These are phyloP conservation scores for Lordiphosa stackelbergi DNA, from an alignment of 1,140 invertebrate genomes.

Conservation along the genomic window DNA sequence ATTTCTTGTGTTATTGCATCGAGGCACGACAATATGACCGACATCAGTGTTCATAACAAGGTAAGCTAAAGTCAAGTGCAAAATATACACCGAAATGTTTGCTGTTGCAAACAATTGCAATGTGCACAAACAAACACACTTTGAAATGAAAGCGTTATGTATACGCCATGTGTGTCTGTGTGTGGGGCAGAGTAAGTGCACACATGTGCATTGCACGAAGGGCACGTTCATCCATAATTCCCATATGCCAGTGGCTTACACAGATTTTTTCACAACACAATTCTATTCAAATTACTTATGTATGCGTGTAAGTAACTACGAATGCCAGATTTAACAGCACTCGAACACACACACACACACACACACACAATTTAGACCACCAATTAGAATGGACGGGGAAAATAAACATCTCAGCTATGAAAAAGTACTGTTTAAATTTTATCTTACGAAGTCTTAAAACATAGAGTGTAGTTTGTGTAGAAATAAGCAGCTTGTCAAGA, in stretches of 20 bases:
- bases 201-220: slow-evolving; percentile 17
- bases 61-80: slow-evolving; percentile 41
- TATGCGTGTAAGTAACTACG: slow-evolving; percentile 5
- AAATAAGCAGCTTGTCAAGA: too few relatives aligned
- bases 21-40: slow-evolving; percentile 79
- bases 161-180: slow-evolving; percentile 12
- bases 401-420: too few relatives aligned
- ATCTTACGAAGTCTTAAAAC: too few relatives aligned
- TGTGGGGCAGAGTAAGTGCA: too few relatives aligned
- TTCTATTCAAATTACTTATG: slow-evolving; percentile 2
- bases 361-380: too few relatives aligned
- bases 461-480: too few relatives aligned
- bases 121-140: slow-evolving; percentile 8
- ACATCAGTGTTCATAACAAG: slow-evolving; percentile 76
- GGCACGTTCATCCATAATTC: slow-evolving; percentile 47
- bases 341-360: too few relatives aligned
- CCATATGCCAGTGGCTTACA: slow-evolving; percentile 41
- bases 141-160: not conserved
- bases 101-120: too few relatives aligned
- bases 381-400: not conserved
- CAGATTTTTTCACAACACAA: slow-evolving; percentile 28
- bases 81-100: slow-evolving; percentile 23
- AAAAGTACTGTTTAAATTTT: too few relatives aligned
- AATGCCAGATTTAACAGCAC: not conserved
- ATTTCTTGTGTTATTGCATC: slow-evolving; percentile 91